Conservation (phyloP, 2,797 vertebrate species). For the Malacoraja senta region DNA sequence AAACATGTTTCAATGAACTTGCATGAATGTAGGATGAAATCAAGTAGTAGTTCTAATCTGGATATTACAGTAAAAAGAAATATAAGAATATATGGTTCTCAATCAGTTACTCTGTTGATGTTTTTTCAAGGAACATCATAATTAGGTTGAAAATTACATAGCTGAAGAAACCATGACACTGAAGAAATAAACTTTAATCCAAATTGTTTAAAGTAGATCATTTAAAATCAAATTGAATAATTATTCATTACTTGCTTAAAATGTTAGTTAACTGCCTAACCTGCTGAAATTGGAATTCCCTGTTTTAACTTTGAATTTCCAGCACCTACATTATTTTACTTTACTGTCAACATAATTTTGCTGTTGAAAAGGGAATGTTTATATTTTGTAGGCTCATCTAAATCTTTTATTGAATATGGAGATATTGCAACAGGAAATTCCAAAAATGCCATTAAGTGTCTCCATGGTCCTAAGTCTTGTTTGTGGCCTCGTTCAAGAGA, state of each 20-base stretch:
- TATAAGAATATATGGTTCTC: background rate
- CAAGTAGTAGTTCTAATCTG: background rate
- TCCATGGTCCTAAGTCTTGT: background rate
- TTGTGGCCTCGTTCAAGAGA: background rate
- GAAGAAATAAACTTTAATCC: background rate
- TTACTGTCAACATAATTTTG: background rate
- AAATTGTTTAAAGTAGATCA: background rate
- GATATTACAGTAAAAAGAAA: background rate
- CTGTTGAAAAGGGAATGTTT: background rate
- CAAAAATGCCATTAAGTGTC: constrained; percentile 3
- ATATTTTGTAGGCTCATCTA: background rate
- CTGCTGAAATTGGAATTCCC: background rate
- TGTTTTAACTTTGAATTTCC: background rate
- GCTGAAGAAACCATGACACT: background rate
- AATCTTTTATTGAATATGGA: background rate
- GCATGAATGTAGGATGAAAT: background rate
- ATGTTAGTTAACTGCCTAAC: too few species aligned
- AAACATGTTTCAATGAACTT: background rate
- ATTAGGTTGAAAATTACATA: background rate
- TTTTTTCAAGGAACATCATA: background rate
- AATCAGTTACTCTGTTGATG: background rate
- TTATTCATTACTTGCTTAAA: too few species aligned
- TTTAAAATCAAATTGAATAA: background rate
- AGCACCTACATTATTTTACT: background rate
- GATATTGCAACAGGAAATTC: constrained; percentile 13